Evolutionary conservation across 2,888 invertebrate genomes (phyloP).

Genomic region (Acanthacorydalis orientalis): DNA sequence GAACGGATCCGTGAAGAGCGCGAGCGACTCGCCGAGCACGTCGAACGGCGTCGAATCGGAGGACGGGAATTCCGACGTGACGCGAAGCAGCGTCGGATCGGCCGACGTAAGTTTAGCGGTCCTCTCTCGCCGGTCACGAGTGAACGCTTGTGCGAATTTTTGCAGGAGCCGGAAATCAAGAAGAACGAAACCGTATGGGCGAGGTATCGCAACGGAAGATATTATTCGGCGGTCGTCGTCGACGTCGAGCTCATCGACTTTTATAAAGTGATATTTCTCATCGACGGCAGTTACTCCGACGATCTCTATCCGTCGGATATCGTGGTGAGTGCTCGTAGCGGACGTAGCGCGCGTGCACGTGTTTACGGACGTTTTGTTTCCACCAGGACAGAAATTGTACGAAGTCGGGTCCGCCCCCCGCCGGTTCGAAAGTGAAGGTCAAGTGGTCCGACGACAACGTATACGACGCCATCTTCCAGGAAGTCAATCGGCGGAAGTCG

Average conservation of each 20-base stretch:
- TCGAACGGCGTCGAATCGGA: no score
- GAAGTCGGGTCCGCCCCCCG: conserved; percentile 18
- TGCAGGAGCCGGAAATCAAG: no score
- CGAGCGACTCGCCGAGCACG: no score
- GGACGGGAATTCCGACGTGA: no score
- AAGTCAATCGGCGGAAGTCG: conserved; percentile 22
- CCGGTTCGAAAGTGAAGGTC: conserved; percentile 32
- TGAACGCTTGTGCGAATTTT: no score
- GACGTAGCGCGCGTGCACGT: not conserved
- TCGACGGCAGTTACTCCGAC: conserved; percentile 39
- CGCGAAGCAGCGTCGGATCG: no score
- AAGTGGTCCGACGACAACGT: conserved; percentile 34
- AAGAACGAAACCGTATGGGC: conserved; percentile 35
- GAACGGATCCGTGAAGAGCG: no score
- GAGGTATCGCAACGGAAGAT: conserved; percentile 40
- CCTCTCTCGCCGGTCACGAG: no score
- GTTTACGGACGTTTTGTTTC: not conserved
- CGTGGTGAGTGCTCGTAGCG: conserved; percentile 22
- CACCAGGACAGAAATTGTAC: conserved; percentile 17
- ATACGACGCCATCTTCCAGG: conserved; percentile 30
- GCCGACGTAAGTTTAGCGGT: no score
- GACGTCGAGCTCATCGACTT: conserved; percentile 29
- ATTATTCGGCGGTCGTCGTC: conserved; percentile 34
- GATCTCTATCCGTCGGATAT: conserved; percentile 33
- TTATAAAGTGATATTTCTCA: conserved; percentile 43